phyloP scores from a whole-genome alignment of 1,140 invertebrate genomes.

The Hormaphis cornu region DNA sequence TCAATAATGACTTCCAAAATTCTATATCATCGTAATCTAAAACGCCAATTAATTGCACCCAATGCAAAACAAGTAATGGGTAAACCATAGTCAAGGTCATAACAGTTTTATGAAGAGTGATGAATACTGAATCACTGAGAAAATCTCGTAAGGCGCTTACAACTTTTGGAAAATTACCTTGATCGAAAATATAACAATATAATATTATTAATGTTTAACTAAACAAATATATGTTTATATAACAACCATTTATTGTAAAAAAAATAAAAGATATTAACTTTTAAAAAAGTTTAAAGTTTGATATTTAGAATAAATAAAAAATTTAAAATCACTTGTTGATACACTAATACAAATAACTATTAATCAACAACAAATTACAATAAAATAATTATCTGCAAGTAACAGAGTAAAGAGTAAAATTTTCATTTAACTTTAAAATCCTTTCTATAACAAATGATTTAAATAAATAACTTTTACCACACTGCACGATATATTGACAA shows the following conservation, averaged over 20 bases:
- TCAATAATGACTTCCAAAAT: conserved; percentile 20
- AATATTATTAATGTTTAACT: not conserved
- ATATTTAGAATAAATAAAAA: not conserved
- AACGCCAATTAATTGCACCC: conserved; percentile 20
- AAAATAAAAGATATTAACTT: too few relatives aligned
- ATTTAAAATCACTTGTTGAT: not conserved
- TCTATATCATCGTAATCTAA: conserved; percentile 15
- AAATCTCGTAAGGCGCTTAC: not conserved
- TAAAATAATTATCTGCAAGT: not conserved
- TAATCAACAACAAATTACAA: not conserved
- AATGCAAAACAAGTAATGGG: conserved; percentile 11
- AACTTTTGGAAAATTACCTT: conserved; percentile 29
- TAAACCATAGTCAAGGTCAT: conserved; percentile 17
- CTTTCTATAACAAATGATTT: not conserved
- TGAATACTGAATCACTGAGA: conserved; percentile 4
- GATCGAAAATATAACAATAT: not conserved
- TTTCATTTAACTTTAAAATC: not conserved
- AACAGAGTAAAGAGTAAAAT: too few relatives aligned
- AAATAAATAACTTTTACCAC: conserved; percentile 6
- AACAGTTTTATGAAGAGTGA: conserved; percentile 6
- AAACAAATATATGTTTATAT: not conserved
- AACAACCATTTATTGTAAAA: not conserved
- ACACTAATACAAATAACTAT: too few relatives aligned
- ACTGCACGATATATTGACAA: conserved; percentile 27
- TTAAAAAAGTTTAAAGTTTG: not conserved